phyloP scores from a whole-genome alignment of 2,888 invertebrate species.

The Tachina grossa region DNA sequence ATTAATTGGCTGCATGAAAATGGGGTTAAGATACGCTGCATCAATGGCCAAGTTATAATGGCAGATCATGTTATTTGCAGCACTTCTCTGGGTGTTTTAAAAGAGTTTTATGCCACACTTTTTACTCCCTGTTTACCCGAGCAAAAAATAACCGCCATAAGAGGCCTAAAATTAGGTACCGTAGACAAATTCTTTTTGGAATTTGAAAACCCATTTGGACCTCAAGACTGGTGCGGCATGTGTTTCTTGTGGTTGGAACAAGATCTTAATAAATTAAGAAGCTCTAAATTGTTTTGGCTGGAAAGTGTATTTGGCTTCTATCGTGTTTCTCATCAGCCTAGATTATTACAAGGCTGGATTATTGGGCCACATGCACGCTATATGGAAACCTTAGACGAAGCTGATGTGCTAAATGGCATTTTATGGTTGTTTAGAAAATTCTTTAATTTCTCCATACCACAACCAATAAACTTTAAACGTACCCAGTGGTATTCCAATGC shows the following conservation, averaged over 20 bases:
- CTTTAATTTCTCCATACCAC: slow-evolving; percentile 58
- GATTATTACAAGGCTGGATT: slow-evolving; percentile 86
- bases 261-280: slow-evolving; percentile 65
- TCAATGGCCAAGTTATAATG: slow-evolving; percentile 64
- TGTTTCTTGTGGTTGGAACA: slow-evolving; percentile 81
- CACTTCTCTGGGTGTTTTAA: slow-evolving; percentile 85
- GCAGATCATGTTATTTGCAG: slow-evolving; percentile 82
- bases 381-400: slow-evolving; percentile 68
- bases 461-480: slow-evolving; percentile 65
- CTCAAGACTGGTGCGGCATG: slow-evolving; percentile 80
- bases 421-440: slow-evolving; percentile 71
- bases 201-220: slow-evolving; percentile 79
- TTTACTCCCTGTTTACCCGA: slow-evolving; percentile 84
- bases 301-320: slow-evolving; percentile 72
- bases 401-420: slow-evolving; percentile 60
- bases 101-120: slow-evolving; percentile 80
- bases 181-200: slow-evolving; percentile 86
- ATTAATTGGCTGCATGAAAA: slow-evolving; percentile 58
- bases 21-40: slow-evolving; percentile 45
- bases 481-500: slow-evolving; percentile 87
- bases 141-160: slow-evolving; percentile 83
- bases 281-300: slow-evolving; percentile 79
- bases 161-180: slow-evolving; percentile 85
- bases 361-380: slow-evolving; percentile 71
- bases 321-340: slow-evolving; percentile 69